Base-by-base conservation (phyloP, 2,888 invertebrate genomes). In the Ctena decussata region DNA sequence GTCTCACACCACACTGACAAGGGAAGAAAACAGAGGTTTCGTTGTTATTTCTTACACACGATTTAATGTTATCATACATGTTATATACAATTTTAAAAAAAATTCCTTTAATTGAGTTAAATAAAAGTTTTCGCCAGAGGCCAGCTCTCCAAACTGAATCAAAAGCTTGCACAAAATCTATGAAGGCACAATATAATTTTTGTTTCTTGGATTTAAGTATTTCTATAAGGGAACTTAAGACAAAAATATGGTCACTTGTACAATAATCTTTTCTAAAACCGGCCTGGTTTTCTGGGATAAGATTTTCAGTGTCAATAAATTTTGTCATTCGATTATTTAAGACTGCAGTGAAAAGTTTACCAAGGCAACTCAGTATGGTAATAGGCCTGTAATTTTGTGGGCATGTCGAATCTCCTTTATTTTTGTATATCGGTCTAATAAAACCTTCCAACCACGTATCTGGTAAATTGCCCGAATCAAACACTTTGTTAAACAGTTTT, bases 361-460 rank as follows among this genome's bases (percentile, higher is more conserved):
- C 65, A 12, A 65, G 6, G 18, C 65, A 65, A 41, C 78, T 78
- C 11, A 78, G 32, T 6, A 53, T 49, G 1, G 81, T 81, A 0
- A 81, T 77, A 6, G 81, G 71, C 21, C 77, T 24, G 24, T 76
- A 81, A 53, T 81, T 81, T 27, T 53, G 57, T 12, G 76, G 81
- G 30, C 77, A 53, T 12, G 24, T 21, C 8, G 21, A 24, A 32
- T 37, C 46, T 0, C 81, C 81, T 76, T 76, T 81, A 21, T 81
- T 76, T 57, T 75, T 81, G 41, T 57, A 81, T 57, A 81, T 81
- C 21, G 81, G 81, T 57, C 39, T 57, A 39, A 77, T 82, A 24
- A 49, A 73, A 35, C 82, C 77, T n/a, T n/a, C 27, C 24, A 77
- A 35, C 77, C 77, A 72, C 2, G 41, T 27, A 27, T 82, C 72